Conservation (phyloP, 2,797 vertebrate species). For the Rhinogobio ventralis region DNA sequence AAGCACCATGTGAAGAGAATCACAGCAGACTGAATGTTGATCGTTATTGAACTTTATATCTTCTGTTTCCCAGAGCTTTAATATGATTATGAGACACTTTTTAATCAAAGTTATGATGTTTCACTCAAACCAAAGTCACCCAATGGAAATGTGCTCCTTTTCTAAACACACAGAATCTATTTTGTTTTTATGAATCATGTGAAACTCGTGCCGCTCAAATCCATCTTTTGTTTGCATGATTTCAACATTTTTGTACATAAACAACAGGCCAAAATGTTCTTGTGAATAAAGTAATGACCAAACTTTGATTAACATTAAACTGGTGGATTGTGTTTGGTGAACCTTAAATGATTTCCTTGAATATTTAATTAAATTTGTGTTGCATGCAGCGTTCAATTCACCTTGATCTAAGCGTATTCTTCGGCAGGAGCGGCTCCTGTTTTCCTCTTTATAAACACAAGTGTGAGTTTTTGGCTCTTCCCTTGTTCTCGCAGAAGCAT, state of each 20-base stretch:
- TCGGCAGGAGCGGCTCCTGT: too few species aligned
- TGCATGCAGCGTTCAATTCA: not conserved
- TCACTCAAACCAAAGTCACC: slow-evolving; percentile 48
- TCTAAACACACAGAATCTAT: slow-evolving; percentile 31
- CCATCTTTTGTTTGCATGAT: slow-evolving; percentile 75
- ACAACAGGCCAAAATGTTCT: slow-evolving; percentile 39
- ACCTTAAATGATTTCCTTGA: not conserved
- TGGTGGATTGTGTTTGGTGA: not conserved
- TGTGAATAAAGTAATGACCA: slow-evolving; percentile 45
- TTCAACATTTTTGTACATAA: slow-evolving; percentile 67
- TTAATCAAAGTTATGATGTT: slow-evolving; percentile 40
- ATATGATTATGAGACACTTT: slow-evolving; percentile 36
- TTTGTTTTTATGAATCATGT: slow-evolving; percentile 38
- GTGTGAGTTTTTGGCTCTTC: too few species aligned
- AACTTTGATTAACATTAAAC: slow-evolving; percentile 22
- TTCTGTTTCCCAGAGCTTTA: slow-evolving; percentile 34
- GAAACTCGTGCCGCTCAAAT: slow-evolving; percentile 49
- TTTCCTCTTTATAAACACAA: too few species aligned
- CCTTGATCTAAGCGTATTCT: too few species aligned
- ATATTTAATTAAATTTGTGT: not conserved
- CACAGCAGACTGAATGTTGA: slow-evolving; percentile 55
- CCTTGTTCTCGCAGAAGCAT: too few species aligned
- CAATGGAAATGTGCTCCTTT: slow-evolving; percentile 40
- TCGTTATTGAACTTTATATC: too few species aligned
- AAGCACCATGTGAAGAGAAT: slow-evolving; percentile 51